Conservation (phyloP, 2,113 vertebrate species). For the Dipodomys stephensi region DNA sequence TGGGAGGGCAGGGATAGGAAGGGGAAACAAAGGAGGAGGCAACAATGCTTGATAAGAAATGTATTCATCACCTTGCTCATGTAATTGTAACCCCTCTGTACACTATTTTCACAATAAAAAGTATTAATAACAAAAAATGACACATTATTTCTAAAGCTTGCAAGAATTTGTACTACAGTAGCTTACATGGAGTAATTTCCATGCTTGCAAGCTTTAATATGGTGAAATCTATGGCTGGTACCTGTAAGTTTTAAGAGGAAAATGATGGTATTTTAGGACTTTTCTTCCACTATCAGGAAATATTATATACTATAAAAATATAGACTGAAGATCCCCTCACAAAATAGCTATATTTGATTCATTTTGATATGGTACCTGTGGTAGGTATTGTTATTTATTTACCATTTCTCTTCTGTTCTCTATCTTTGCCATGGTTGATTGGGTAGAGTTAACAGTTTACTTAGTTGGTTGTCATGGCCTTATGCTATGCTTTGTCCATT, state of each 20-base stretch:
- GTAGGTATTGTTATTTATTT: not conserved
- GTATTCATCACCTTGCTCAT: no score
- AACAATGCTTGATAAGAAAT: no score
- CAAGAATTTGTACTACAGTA: not conserved
- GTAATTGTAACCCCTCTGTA: no score
- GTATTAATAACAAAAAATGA: not conserved
- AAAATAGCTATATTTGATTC: not conserved
- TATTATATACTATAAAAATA: not conserved
- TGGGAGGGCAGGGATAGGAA: no score
- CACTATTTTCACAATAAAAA: no score
- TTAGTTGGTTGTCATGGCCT: not conserved
- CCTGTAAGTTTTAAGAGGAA: not conserved
- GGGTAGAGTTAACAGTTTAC: not conserved
- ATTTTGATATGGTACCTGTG: not conserved
- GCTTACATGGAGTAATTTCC: not conserved
- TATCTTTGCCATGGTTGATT: not conserved
- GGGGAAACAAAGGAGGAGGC: no score
- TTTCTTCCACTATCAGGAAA: not conserved
- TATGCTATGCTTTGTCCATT: not conserved
- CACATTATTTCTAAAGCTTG: not conserved
- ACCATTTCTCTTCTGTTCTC: not conserved
- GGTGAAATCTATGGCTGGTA: not conserved
- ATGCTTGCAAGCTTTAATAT: not conserved
- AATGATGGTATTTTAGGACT: not conserved
- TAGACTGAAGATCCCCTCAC: not conserved